phyloP scores from a whole-genome alignment of 2,113 vertebrate species.

The Salvelinus namaycush region DNA sequence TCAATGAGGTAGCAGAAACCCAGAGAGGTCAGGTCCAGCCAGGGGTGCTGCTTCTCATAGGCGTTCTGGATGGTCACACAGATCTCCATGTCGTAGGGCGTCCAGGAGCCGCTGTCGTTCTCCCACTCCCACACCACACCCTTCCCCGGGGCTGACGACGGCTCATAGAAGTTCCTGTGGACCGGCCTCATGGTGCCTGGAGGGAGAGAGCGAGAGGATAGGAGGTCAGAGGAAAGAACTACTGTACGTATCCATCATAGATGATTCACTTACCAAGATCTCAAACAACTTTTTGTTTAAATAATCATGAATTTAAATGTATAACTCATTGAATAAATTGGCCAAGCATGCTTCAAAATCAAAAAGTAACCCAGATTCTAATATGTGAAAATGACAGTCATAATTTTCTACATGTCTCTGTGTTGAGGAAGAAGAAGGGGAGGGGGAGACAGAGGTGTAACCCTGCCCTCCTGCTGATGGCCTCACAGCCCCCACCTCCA shows the following conservation, averaged over 20 bases:
- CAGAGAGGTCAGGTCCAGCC: slow-evolving; percentile 94
- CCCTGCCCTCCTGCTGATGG: slow-evolving; percentile 34
- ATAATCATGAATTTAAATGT: neutral
- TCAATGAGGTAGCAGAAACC: slow-evolving; percentile 97
- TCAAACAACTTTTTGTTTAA: neutral
- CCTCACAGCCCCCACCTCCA: slow-evolving; percentile 30
- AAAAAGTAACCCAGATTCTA: no score
- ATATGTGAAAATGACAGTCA: no score
- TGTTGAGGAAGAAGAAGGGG: neutral
- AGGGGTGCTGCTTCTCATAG: slow-evolving; percentile 98
- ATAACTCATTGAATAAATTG: neutral
- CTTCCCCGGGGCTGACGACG: slow-evolving; percentile 92
- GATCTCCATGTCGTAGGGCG: slow-evolving; percentile 95
- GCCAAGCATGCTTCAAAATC: no score
- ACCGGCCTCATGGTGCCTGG: slow-evolving; percentile 93
- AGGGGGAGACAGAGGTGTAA: neutral
- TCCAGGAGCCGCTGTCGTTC: slow-evolving; percentile 90
- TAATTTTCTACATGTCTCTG: neutral
- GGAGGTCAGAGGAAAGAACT: neutral
- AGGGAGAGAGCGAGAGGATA: slow-evolving; percentile 52
- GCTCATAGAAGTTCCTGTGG: slow-evolving; percentile 94
- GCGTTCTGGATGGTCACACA: slow-evolving; percentile 97
- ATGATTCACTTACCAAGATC: neutral
- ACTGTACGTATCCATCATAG: neutral
- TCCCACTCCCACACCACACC: slow-evolving; percentile 99